These are phyloP conservation scores for Tetanocera ferruginea DNA, from an alignment of 2,888 invertebrate species.

Conservation along the genomic window DNA sequence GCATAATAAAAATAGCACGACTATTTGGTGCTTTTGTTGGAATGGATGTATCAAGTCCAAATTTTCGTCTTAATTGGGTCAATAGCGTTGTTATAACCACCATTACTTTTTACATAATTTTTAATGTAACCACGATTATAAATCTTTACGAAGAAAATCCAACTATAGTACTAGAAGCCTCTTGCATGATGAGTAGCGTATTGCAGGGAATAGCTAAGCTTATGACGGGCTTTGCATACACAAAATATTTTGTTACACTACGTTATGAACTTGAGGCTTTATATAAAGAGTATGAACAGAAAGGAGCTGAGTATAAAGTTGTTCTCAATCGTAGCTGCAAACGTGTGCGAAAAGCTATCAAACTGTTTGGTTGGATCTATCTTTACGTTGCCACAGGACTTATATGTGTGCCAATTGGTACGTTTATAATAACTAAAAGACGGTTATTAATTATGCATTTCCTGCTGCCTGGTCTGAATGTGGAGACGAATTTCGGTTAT, in stretches of 20 bases:
- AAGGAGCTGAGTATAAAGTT: conserved; percentile 39
- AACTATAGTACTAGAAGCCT: conserved; percentile 49
- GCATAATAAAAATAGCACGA: conserved; percentile 38
- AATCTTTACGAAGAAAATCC: conserved; percentile 44
- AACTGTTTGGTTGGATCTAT: background rate
- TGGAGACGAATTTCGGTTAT: conserved; percentile 21
- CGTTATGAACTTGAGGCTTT: conserved; percentile 36
- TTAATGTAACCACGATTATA: conserved; percentile 45
- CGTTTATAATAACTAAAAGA: background rate
- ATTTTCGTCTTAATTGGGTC: conserved; percentile 47
- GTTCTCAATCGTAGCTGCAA: conserved; percentile 37
- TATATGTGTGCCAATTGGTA: background rate
- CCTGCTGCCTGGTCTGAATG: conserved; percentile 38
- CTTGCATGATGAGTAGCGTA: conserved; percentile 50
- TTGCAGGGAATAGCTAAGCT: conserved; percentile 52
- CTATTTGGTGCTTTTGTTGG: conserved; percentile 45
- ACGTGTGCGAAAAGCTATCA: conserved; percentile 28
- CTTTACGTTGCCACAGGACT: background rate
- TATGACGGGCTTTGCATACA: conserved; percentile 30
- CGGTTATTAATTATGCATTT: conserved; percentile 40
- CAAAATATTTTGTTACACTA: conserved; percentile 27
- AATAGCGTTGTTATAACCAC: conserved; percentile 29
- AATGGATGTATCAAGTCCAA: conserved; percentile 45
- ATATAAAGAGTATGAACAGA: conserved; percentile 46
- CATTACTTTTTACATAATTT: conserved; percentile 43